Percentiles rank a stretch among this genome's conserved stretches.
Evolutionary conservation across 2,797 vertebrate genomes (phyloP).

Genomic region (Paguma larvata): DNA sequence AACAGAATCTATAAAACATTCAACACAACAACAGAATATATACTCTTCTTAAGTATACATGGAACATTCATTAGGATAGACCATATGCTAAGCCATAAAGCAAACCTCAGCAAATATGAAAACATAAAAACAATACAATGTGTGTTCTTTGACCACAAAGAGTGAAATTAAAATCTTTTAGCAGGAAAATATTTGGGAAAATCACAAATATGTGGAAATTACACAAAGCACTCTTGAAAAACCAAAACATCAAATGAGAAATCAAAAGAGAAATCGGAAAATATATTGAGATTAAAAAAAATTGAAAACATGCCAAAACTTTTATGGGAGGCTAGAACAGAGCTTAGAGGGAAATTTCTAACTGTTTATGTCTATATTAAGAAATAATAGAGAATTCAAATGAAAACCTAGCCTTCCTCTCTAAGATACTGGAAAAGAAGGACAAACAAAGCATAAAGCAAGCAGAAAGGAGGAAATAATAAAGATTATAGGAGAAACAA

Average conservation of each 20-base stretch:
- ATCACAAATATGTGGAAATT: not conserved
- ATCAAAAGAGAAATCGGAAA: not conserved
- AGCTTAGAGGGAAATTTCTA: not conserved
- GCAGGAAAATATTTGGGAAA: not conserved
- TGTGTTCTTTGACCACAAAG: not conserved
- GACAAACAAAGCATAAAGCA: conserved; percentile 2
- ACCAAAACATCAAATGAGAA: not conserved
- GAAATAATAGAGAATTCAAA: not conserved
- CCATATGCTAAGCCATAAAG: not conserved
- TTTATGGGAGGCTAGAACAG: not conserved
- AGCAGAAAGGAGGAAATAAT: not conserved
- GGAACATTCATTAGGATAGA: not conserved
- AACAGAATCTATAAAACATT: not conserved
- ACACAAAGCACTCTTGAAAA: not conserved
- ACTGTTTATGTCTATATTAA: not conserved
- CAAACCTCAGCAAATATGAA: not conserved
- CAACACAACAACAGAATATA: not conserved
- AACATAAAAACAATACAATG: not conserved
- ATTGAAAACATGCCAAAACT: not conserved
- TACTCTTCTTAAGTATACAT: not conserved
- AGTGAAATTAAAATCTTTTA: not conserved
- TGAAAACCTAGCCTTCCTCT: not conserved
- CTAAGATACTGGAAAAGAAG: not conserved
- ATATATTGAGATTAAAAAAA: not conserved
- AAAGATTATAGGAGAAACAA: not conserved